phyloP scores from a whole-genome alignment of 2,113 vertebrate genomes.

The Nyctereutes procyonoides region DNA sequence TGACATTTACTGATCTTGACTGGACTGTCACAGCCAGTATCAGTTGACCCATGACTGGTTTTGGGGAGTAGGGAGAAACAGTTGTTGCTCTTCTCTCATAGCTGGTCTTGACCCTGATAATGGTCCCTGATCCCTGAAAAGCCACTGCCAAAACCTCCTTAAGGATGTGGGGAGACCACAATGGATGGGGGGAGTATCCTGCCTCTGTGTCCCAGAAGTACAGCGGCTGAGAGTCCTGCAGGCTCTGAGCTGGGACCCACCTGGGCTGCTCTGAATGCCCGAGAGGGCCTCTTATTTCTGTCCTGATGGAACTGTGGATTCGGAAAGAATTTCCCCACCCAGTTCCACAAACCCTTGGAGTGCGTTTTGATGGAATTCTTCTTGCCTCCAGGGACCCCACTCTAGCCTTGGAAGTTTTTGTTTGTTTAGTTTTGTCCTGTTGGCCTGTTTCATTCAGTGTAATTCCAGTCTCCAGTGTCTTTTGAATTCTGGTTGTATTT shows the following conservation, averaged over 20 bases:
- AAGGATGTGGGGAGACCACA: not conserved
- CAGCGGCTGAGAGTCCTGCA: fast-evolving
- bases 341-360: not conserved
- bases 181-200: no score
- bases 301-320: not conserved
- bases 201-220: not conserved
- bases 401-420: conserved; percentile 32
- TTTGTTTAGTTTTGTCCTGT: conserved; percentile 11
- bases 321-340: conserved; percentile 15
- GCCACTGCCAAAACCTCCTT: not conserved
- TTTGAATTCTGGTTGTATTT: conserved; percentile 14
- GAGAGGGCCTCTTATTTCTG: not conserved
- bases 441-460: conserved; percentile 29
- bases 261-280: fast-evolving
- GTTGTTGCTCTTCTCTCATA: not conserved
- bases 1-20: not conserved
- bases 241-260: not conserved
- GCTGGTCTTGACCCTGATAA: not conserved
- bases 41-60: not conserved
- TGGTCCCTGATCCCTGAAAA: not conserved
- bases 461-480: not conserved
- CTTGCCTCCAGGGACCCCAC: conserved; percentile 29
- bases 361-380: conserved; percentile 44
- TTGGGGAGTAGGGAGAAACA: not conserved
- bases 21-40: not conserved